phyloP scores from a whole-genome alignment of 2,113 vertebrate species.

The Cavia porcellus region DNA sequence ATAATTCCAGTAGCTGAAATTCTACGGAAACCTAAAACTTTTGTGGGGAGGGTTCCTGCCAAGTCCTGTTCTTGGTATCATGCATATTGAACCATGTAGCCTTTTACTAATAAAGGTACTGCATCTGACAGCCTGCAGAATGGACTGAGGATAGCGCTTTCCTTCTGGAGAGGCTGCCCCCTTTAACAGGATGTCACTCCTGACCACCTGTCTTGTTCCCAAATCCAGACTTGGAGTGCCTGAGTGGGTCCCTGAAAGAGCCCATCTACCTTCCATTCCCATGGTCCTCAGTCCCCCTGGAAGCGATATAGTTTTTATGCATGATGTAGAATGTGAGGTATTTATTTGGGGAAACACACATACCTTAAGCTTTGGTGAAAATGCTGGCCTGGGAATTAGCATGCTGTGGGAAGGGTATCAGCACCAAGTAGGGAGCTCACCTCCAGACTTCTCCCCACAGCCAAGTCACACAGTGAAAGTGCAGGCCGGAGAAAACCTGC shows the following conservation, averaged over 20 bases:
- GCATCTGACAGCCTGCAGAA: background rate
- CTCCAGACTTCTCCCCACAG: background rate
- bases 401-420: background rate
- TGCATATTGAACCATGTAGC: background rate
- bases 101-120: background rate
- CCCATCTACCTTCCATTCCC: background rate
- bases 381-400: background rate
- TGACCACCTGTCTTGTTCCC: background rate
- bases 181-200: background rate
- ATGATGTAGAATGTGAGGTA: background rate
- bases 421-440: background rate
- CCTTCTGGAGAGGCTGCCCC: background rate
- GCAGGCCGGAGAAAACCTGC: background rate
- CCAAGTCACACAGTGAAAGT: background rate
- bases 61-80: background rate
- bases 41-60: background rate
- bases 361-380: background rate
- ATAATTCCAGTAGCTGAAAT: background rate
- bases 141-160: background rate
- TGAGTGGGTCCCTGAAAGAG: background rate
- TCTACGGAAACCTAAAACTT: background rate
- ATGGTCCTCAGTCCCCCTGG: background rate
- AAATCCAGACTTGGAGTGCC: background rate
- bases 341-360: background rate
- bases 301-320: background rate